Conservation (phyloP, 2,113 vertebrate genomes). For the Phalacrocorax brasilianus region DNA sequence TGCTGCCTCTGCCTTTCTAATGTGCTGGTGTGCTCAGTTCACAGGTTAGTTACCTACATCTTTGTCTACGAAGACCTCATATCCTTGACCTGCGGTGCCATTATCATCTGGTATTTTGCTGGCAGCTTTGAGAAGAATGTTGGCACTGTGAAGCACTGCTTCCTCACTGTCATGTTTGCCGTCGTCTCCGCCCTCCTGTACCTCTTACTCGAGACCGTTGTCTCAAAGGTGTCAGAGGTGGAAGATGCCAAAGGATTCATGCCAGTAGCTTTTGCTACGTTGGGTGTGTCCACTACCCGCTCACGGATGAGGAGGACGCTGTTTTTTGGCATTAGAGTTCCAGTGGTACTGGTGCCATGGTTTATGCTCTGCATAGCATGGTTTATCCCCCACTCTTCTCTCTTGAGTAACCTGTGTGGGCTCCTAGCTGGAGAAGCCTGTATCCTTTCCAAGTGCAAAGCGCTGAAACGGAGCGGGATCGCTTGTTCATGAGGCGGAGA, state of each 20-base stretch:
- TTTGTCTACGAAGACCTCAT: slow-evolving; percentile 75
- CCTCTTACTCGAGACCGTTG: slow-evolving; percentile 48
- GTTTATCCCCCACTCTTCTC: slow-evolving; percentile 74
- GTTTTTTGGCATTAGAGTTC: slow-evolving; percentile 73
- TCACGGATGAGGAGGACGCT: slow-evolving; percentile 66
- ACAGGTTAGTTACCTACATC: slow-evolving; percentile 82
- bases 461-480: fast-evolving
- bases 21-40: slow-evolving; percentile 66
- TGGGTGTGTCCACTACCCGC: slow-evolving; percentile 70
- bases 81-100: slow-evolving; percentile 67
- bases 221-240: slow-evolving; percentile 22
- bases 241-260: slow-evolving; percentile 74
- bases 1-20: not conserved
- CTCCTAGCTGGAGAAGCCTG: slow-evolving; percentile 74
- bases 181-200: slow-evolving; percentile 67
- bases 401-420: slow-evolving; percentile 78
- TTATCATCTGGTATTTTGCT: slow-evolving; percentile 75
- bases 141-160: slow-evolving; percentile 78
- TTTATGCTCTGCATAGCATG: slow-evolving; percentile 69
- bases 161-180: slow-evolving; percentile 70
- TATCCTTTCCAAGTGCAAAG: slow-evolving; percentile 74
- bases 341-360: slow-evolving; percentile 74
- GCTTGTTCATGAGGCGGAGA: fast-evolving
- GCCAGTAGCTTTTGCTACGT: slow-evolving; percentile 75
- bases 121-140: slow-evolving; percentile 79